Base-by-base conservation (phyloP, 2,888 invertebrate species). In the Dilophus febrilis region DNA sequence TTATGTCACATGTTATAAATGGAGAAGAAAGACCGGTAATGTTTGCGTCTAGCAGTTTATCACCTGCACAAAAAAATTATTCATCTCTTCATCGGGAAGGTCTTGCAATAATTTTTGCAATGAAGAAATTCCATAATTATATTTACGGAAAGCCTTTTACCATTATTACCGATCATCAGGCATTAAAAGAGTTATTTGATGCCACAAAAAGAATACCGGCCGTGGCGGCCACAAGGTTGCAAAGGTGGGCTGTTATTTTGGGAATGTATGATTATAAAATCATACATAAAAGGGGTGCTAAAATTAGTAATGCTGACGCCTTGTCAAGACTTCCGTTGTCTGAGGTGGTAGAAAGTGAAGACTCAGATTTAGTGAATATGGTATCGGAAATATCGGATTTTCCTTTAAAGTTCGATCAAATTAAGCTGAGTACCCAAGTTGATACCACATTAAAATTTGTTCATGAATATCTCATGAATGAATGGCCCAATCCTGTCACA, bases 51-150 rank as follows among this genome's bases (percentile, higher is more conserved):
- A 37, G 39, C 19, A 41, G 45, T 0, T 22, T 48, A 12, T 41
- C 40, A 29, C 14, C 40, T 2, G 19, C 42, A 3, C 39, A 46
- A 32, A 36, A 31, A 37, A 42, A 39, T 16, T 40, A 42, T 37
- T 40, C 38, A 8, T 42, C 40, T 29, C 28, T 44, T 14, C 40
- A 40, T 18, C 30, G 37, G 11, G 44, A 44, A 33, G 40, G 28
- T 28, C 35, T 44, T 11, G 40, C 32, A 7, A 28, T 44, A 5
- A 46, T 59, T 12, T 61, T 50, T 43, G 59, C 55, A 2, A 51
- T 60, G 2, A 49, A 51, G 19, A 55, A 55, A 46, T 64, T 62
- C 47, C 54, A 58, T 38, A 48, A 55, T 18, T 64, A 57, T 45
- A 34, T 64, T 3, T 58, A 50, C 46, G 64, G 61, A 5, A 14